Evolutionary conservation across 23 tunicate genomes (phyloP).

Genomic region (Pegea sp.): DNA sequence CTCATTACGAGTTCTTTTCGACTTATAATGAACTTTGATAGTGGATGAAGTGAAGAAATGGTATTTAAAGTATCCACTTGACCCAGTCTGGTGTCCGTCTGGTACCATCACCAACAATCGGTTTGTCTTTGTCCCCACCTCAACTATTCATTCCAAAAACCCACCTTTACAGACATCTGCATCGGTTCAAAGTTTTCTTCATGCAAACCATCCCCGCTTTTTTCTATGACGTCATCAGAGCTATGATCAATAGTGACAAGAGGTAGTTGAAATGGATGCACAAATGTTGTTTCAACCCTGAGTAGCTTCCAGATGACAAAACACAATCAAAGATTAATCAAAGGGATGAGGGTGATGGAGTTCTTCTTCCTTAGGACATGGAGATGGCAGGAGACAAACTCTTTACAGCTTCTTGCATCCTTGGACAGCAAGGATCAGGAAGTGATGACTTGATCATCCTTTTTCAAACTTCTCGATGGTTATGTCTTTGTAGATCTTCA

Average conservation of each 20-base stretch:
- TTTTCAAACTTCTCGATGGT: neutral
- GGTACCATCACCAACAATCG: too few species aligned
- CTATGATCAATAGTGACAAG: neutral
- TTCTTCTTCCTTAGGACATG: slow-evolving; percentile 17
- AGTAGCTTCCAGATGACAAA: slow-evolving; percentile 8
- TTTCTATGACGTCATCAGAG: slow-evolving; percentile 7
- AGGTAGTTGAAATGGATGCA: too few species aligned
- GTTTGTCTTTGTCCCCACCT: too few species aligned
- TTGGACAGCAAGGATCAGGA: slow-evolving; percentile 8
- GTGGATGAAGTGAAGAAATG: too few species aligned
- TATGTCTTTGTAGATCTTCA: slow-evolving; percentile 16
- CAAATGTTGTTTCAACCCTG: neutral
- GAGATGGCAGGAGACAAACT: slow-evolving; percentile 8
- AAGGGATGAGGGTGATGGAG: slow-evolving; percentile 18
- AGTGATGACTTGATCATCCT: slow-evolving; percentile 1
- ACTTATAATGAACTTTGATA: too few species aligned
- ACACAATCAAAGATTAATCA: slow-evolving; percentile 5
- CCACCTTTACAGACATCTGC: slow-evolving; percentile 9
- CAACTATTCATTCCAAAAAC: too few species aligned
- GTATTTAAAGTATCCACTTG: too few species aligned
- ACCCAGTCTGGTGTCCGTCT: too few species aligned
- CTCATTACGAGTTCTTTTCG: too few species aligned
- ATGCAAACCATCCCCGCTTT: slow-evolving; percentile 31
- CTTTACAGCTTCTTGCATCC: neutral
- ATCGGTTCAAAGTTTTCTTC: slow-evolving; percentile 1